Conservation (phyloP, 2,113 vertebrate species). For the Rhadina sibilatrix region DNA sequence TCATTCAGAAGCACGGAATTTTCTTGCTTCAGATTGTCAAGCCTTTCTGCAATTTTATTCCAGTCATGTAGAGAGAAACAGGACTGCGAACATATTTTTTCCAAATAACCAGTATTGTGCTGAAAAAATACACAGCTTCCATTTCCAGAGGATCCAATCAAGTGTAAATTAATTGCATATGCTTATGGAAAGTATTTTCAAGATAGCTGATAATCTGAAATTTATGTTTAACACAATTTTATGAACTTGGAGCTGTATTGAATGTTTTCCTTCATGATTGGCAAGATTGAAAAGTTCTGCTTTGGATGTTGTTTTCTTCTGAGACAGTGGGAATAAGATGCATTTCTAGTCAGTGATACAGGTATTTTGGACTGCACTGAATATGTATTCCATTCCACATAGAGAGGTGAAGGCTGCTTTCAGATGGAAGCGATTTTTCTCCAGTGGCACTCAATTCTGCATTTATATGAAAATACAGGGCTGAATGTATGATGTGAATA, state of each 20-base stretch:
- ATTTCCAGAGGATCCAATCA: not conserved
- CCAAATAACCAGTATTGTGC: not conserved
- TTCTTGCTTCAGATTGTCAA: not conserved
- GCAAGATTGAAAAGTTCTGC: not conserved
- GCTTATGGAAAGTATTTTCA: not conserved
- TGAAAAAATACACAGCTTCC: not conserved
- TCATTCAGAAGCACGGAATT: not conserved
- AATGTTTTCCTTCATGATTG: not conserved
- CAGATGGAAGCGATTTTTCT: not conserved
- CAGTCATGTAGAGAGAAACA: not conserved
- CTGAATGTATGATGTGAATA: not conserved
- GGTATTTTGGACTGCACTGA: not conserved
- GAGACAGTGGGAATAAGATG: not conserved
- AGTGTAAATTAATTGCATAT: not conserved
- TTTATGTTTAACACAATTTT: not conserved
- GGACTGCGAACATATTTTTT: not conserved
- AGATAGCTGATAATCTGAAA: not conserved
- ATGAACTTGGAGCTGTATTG: not conserved
- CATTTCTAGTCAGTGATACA: not conserved
- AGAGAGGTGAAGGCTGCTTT: not conserved
- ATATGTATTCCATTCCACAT: not conserved
- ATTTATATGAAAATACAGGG: not conserved
- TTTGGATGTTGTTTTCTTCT: not conserved
- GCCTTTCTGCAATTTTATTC: not conserved
- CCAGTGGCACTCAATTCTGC: not conserved